Evolutionary conservation across 2,113 vertebrate genomes (phyloP), one percentile per base, ranked within the genome.

Genomic region (Malaclemys terrapin): DNA sequence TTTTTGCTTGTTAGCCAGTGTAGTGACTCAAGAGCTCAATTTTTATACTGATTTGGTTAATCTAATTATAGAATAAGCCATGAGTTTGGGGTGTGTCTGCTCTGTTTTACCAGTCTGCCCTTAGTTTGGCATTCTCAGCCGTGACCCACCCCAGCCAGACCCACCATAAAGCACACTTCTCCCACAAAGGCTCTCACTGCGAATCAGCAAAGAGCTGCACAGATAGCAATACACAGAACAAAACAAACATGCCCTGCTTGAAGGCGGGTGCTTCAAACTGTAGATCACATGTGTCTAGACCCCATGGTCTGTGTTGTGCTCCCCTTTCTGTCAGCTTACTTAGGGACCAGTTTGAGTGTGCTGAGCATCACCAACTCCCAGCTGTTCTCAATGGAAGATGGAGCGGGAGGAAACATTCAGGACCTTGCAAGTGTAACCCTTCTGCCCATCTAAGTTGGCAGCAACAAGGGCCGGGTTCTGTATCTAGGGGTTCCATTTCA

Each of bases 221-320:
- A 54, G 19, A 29, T 49, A 56, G 19, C 52, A 59, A 0, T 84
- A 72, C 19, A 72, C 17, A 22, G 88, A 69, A 80, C 50, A 72
- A 16, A 52, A 80, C 83, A 80, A 89, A n/a, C 72, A 59, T 0
- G 4, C 29, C 20, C 5, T 52, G 65, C 54, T 27, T 38, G 25
- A 79, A 62, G 80, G 76, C 38, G 93, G 10, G 29, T 1, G 49
- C 53, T 20, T 27, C 65, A 84, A 31, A 22, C 35, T 5, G n/a
- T 0, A 0, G 45, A 69, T 27, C 17, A 78, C 56, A 2, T 1
- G 1, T 5, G 35, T 22, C 65, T 42, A 75, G 69, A 75, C 8
- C 22, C 7, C 22, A 10, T 78, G 6, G 16, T 11, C 69, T 79
- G 69, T 80, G 54, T 22, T 42, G 87, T 80, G 29, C 4, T 80